Conservation (phyloP, 2,888 invertebrate genomes). For the Lysandra coridon region DNA sequence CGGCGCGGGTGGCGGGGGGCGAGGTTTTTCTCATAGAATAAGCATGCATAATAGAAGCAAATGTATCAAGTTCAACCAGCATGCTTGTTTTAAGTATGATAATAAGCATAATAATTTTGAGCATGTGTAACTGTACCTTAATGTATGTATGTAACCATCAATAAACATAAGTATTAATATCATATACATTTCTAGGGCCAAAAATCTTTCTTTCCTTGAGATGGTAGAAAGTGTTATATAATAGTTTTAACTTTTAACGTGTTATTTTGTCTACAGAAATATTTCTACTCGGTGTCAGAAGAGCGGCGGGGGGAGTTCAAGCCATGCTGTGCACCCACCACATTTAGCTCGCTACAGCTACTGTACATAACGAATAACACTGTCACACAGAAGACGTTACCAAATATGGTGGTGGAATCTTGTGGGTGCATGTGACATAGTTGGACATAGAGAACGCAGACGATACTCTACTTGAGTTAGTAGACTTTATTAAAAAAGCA, state of each 20-base stretch:
- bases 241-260: not conserved
- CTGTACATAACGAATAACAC: slow-evolving; percentile 89
- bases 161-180: too few relatives aligned
- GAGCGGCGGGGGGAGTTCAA: slow-evolving; percentile 83
- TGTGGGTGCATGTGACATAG: slow-evolving; percentile 89
- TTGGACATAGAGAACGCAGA: not conserved
- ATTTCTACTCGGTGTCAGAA: slow-evolving; percentile 80
- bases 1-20: too few relatives aligned
- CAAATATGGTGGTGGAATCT: slow-evolving; percentile 95
- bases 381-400: slow-evolving; percentile 88
- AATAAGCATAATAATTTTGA: too few relatives aligned
- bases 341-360: slow-evolving; percentile 88
- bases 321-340: slow-evolving; percentile 93
- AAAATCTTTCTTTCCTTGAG: too few relatives aligned
- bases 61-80: too few relatives aligned
- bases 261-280: slow-evolving; percentile 78
- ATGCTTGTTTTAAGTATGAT: too few relatives aligned
- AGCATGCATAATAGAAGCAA: too few relatives aligned
- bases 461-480: not conserved
- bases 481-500: not conserved
- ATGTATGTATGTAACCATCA: not conserved
- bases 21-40: too few relatives aligned
- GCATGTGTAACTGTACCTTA: too few relatives aligned
- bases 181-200: too few relatives aligned
- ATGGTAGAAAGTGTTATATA: too few relatives aligned